These are phyloP conservation scores for Drosophila hydei DNA, from an alignment of 1,140 invertebrate genomes.

Conservation along the genomic window DNA sequence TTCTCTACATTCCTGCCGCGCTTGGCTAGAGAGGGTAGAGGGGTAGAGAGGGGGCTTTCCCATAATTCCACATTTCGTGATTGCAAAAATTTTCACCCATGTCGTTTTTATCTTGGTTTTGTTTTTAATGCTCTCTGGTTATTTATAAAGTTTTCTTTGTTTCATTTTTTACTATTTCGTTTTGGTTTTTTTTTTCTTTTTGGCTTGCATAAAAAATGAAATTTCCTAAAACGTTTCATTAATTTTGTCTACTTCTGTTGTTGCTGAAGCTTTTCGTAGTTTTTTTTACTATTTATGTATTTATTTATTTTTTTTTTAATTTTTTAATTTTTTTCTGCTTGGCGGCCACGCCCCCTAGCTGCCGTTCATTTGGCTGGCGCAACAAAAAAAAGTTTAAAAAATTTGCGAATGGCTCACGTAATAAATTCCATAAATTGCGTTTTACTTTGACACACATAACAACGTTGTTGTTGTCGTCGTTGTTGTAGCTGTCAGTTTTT, in stretches of 20 bases:
- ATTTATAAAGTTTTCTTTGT: no score
- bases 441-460: conserved; percentile 78
- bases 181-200: conserved; percentile 35
- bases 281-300: not conserved
- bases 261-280: conserved; percentile 17
- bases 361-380: conserved; percentile 21
- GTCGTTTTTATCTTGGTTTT: conserved; percentile 19
- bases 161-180: conserved; percentile 26
- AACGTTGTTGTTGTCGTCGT: conserved; percentile 22
- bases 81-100: conserved; percentile 47
- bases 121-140: conserved; percentile 26
- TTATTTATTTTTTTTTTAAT: conserved; percentile 4
- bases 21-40: not conserved
- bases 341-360: conserved; percentile 10
- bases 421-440: conserved; percentile 80
- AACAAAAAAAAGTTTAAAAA: conserved; percentile 52
- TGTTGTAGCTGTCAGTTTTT: conserved; percentile 42
- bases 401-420: conserved; percentile 72
- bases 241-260: conserved; percentile 48
- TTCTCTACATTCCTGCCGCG: conserved; percentile 16
- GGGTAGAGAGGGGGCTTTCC: conserved; percentile 19
- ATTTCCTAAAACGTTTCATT: conserved; percentile 71
- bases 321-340: conserved; percentile 15
- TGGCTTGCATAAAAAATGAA: conserved; percentile 64
- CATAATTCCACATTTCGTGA: conserved; percentile 47